Percentiles rank a stretch among this genome's conserved stretches.
Evolutionary conservation across 2,797 vertebrate genomes (phyloP).

Genomic region (Spheniscus humboldti): DNA sequence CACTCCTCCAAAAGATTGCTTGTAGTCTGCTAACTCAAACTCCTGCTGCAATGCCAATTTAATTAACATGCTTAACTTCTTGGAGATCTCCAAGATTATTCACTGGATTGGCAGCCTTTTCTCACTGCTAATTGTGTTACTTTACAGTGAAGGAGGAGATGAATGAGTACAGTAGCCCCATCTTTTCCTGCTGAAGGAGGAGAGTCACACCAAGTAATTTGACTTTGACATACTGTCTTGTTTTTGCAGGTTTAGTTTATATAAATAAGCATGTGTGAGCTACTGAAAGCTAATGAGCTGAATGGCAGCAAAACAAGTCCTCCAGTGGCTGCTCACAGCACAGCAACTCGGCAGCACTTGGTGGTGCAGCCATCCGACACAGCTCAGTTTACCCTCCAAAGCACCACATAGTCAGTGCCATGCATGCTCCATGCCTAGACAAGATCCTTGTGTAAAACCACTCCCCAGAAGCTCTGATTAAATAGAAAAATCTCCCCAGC

Average conservation of each 20-base stretch:
- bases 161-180: slow-evolving; percentile 41
- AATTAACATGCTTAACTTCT: slow-evolving; percentile 64
- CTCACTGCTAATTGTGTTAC: slow-evolving; percentile 49
- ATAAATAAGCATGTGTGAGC: background rate
- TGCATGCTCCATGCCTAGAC: background rate
- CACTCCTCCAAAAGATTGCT: background rate
- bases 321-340: background rate
- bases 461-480: background rate
- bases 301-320: background rate
- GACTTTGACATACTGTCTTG: slow-evolving; percentile 44
- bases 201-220: slow-evolving; percentile 24
- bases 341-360: background rate
- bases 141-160: slow-evolving; percentile 18
- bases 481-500: background rate
- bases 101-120: slow-evolving; percentile 48
- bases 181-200: slow-evolving; percentile 21
- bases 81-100: slow-evolving; percentile 59
- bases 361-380: background rate
- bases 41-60: slow-evolving; percentile 48
- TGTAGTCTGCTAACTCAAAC: background rate
- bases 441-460: background rate
- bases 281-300: background rate
- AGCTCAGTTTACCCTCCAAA: background rate
- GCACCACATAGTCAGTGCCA: background rate
- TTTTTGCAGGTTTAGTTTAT: background rate